A percentile compares a stretch with the other conserved stretches of the same genome.
phyloP scores from a whole-genome alignment of 2,113 vertebrate species.

The Rattus norvegicus region DNA sequence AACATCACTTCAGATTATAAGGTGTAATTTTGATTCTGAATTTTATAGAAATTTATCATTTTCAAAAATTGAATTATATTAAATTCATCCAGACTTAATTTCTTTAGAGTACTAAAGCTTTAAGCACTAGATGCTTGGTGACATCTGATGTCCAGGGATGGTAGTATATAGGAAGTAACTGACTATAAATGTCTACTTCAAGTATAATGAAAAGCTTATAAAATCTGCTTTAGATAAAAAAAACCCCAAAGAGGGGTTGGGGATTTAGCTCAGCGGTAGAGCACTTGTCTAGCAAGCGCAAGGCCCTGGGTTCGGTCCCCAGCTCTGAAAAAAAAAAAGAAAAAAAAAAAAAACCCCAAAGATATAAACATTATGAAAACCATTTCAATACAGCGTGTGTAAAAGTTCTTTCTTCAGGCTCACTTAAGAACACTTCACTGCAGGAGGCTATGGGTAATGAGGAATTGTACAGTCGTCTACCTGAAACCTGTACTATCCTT shows the following conservation, averaged over 20 bases:
- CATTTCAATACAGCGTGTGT: slow-evolving; percentile 26
- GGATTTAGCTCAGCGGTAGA: too few relatives aligned
- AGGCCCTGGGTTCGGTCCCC: too few relatives aligned
- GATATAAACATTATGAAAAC: slow-evolving; percentile 35
- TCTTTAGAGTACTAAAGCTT: slow-evolving; percentile 51
- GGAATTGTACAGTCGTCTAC: neutral
- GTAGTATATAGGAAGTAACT: neutral
- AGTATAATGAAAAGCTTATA: slow-evolving; percentile 38
- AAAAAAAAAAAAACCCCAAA: neutral
- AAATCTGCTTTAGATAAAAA: slow-evolving; percentile 35
- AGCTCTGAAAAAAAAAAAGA: too few relatives aligned
- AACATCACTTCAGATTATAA: slow-evolving; percentile 25
- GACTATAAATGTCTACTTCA: slow-evolving; percentile 52
- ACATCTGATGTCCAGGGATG: neutral
- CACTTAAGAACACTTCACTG: neutral
- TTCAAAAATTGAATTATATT: neutral
- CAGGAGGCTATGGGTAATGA: neutral
- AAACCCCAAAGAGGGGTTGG: neutral
- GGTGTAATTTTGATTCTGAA: slow-evolving; percentile 35
- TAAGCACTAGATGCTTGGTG: slow-evolving; percentile 13
- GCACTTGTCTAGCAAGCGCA: too few relatives aligned
- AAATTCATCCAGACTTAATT: slow-evolving; percentile 60
- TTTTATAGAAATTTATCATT: slow-evolving; percentile 56
- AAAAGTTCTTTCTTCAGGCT: slow-evolving; percentile 24
- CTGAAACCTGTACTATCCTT: neutral